Evolutionary conservation across 2,888 invertebrate genomes (phyloP), one percentile per base, ranked within the genome.

Genomic region (Timema podura): DNA sequence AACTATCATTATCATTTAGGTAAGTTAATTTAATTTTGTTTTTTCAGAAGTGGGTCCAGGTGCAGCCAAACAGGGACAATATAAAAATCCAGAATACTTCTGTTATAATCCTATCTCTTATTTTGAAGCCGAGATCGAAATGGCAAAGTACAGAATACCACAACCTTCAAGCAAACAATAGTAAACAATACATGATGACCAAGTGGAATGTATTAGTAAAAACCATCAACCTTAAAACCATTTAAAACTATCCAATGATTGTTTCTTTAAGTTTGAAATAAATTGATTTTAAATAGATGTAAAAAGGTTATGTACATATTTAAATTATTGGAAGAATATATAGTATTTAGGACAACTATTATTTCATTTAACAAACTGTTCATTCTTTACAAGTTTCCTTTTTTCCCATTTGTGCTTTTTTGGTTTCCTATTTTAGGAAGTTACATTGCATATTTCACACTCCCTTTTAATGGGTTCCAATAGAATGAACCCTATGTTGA

Each of bases 71-170:
- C 80, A 83, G 70, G 88, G 87, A 10, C 85, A 87, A 0, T 95
- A 95, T 79, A 93, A 94, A 82, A 93, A 92, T 73, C 93, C 94
- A 0, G 95, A 95, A 82, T 96, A 95, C 80, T 95, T 89, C 77
- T 89, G 88, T 75, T 95, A 93, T 77, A 87, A 93, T 77, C 85
- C 85, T 61, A 87, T 85, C 76, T 91, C 91, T 75, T 95, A 88
- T 79, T 90, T 88, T 76, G 93, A 95, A 82, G 91, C 94, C 67
- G 94, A 95, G 83, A 85, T 92, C 44, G 94, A 94, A 82, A 89
- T 95, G 90, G 84, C 87, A 3, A 89, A 91, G 77, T 91, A 85
- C 77, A 86, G 95, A 77, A 84, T 90, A 70, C 91, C 92, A 30
- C 92, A 92, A 79, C 95, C 95, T 54, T 90, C 91, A 5, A 86